Percentiles rank a stretch among this genome's conserved stretches.
These are phyloP conservation scores for Hypsibius dujardini DNA, from an alignment of 1,140 invertebrate species.

Conservation along the genomic window DNA sequence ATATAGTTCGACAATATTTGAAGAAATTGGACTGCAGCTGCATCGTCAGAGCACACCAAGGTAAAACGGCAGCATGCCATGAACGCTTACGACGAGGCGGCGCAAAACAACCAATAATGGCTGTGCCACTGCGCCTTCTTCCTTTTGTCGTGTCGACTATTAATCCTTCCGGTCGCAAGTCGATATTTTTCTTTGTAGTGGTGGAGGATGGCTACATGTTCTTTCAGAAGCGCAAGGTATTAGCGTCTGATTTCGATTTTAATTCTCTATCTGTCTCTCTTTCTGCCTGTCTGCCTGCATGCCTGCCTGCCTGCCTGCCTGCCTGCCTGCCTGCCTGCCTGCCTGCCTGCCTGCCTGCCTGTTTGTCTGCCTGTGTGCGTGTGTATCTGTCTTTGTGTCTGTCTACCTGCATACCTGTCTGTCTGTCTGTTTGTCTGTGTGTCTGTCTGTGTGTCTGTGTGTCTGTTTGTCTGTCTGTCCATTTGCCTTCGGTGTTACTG, in stretches of 20 bases:
- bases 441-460: neutral
- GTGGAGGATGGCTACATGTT: constrained; percentile 46
- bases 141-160: neutral
- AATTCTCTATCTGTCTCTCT: too few species aligned
- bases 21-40: constrained; percentile 84
- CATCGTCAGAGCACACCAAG: constrained; percentile 78
- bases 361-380: too few species aligned
- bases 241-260: neutral
- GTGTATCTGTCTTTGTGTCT: too few species aligned
- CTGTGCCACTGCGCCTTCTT: neutral
- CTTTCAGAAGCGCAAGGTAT: constrained; percentile 28
- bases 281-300: too few species aligned
- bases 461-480: neutral
- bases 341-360: too few species aligned
- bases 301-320: too few species aligned
- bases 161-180: constrained; percentile 2
- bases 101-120: neutral
- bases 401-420: too few species aligned
- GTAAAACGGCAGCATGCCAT: neutral
- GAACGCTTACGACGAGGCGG: neutral
- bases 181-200: constrained; percentile 26
- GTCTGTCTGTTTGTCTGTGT: too few species aligned
- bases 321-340: too few species aligned
- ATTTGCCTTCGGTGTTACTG: neutral
- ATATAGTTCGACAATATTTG: constrained; percentile 82